Base-by-base conservation (phyloP, 2,888 invertebrate genomes). In the Hypomecis punctinalis region DNA sequence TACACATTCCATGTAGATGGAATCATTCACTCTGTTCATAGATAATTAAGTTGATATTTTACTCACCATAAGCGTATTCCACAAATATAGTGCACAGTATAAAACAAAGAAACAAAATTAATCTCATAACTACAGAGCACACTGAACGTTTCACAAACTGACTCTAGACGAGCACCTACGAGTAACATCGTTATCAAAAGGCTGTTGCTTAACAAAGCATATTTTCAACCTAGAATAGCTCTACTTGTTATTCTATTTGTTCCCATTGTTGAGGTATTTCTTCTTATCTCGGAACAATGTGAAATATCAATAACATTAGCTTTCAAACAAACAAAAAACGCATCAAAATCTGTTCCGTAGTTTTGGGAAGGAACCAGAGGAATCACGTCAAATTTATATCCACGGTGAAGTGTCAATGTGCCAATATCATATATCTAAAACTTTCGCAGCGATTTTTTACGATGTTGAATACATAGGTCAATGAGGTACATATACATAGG, bases 41-140 rank as follows among this genome's bases (percentile, higher is more conserved):
- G 6, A 45, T 45, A 45, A 7, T 13, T 23, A 23, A 23, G 23
- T 23, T 2, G 23, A 23, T 23, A 3, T 23, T 40, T 40, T 52
- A 52, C 11, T 35, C 39, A 43, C 43, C 33, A 6, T 46, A 11
- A 23, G 23, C 5, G 36, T 10, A 46, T n/a, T 10, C 8, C 13
- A 40, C 37, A 0, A 57, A 5, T 35, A 9, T 13, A 35, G 33
- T 11, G 45, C 42, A 57, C 47, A 52, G 42, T 6, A 53, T 37
- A 33, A 64, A 47, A 13, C 43, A 1, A 33, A 62, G 4, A 42
- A 33, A 57, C 36, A 64, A 39, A 23, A 52, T 23, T 10, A 56
- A 39, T n/a, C 8, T 37, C 68, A 68, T 66, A 8, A 53, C 58
- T 67, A 23, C 40, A 40, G 1, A n/a, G n/a, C 5, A 1, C 40